A percentile compares a stretch with the other conserved stretches of the same genome.
Conservation (phyloP, 2,113 vertebrate species). For the Anseranas semipalmata region DNA sequence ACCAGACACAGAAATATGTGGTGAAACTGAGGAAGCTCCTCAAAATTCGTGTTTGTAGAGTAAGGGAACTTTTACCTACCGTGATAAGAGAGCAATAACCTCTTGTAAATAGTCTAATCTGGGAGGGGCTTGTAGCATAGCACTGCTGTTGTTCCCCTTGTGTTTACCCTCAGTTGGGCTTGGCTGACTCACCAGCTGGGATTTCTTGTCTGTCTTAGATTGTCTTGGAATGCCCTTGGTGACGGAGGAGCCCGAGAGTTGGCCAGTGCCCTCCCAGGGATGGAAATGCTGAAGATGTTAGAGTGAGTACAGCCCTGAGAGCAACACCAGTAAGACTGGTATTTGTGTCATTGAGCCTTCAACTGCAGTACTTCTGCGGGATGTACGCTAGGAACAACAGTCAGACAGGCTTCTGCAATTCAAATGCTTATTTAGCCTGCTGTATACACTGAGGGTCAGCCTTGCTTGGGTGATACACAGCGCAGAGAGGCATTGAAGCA, state of each 20-base stretch:
- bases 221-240: conserved; percentile 89
- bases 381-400: background rate
- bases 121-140: background rate
- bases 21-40: background rate
- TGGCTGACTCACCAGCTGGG: background rate
- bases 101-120: background rate
- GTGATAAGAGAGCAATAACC: background rate
- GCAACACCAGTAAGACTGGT: background rate
- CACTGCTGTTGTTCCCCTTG: background rate
- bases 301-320: conserved; percentile 79
- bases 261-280: conserved; percentile 75
- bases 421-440: background rate
- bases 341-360: background rate
- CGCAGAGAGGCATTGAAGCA: background rate
- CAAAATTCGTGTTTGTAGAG: background rate
- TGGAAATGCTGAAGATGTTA: conserved; percentile 79
- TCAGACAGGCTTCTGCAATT: background rate
- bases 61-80: background rate
- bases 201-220: conserved; percentile 64
- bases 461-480: background rate
- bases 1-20: background rate
- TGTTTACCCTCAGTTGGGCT: background rate
- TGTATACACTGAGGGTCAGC: background rate
- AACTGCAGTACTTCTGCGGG: accelerated
- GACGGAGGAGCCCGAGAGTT: conserved; percentile 80